Evolutionary conservation across 1,140 invertebrate species (phyloP).

Genomic region (Pteromalus puparum): DNA sequence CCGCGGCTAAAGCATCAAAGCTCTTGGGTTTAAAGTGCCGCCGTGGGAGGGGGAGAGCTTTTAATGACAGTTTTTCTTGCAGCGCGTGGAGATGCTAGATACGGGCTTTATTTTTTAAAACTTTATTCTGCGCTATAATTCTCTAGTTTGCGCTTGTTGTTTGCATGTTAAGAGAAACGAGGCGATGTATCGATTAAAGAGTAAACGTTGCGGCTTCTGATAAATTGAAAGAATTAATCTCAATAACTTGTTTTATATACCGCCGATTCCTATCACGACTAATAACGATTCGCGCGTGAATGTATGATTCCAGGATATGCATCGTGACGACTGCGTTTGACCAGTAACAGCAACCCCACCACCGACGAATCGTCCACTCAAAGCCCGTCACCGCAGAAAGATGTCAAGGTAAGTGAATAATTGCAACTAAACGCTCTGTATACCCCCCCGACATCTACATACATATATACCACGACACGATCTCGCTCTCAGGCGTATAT

Average conservation of each 20-base stretch:
- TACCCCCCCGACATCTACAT: background rate
- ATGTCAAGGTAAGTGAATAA: conserved; percentile 51
- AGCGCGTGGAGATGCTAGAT: background rate
- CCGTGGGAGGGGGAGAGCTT: background rate
- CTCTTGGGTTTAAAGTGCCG: no score
- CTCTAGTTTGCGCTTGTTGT: no score
- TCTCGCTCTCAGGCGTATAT: background rate
- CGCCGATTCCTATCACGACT: conserved; percentile 33
- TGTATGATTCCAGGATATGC: conserved; percentile 48
- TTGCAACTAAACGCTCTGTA: conserved; percentile 16
- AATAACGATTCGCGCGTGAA: conserved; percentile 37
- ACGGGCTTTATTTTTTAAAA: background rate
- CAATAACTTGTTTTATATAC: background rate
- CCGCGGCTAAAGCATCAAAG: background rate
- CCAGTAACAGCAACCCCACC: no score
- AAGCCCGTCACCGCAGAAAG: conserved; percentile 19
- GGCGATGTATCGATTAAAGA: no score
- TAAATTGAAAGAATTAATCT: background rate
- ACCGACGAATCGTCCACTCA: background rate
- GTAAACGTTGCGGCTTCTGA: no score
- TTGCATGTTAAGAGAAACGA: no score
- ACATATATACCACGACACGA: background rate
- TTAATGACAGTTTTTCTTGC: conserved; percentile 42
- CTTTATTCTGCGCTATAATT: background rate
- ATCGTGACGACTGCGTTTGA: conserved; percentile 32